Base-by-base conservation (phyloP, 2,797 vertebrate genomes). In the Coilia nasus region DNA sequence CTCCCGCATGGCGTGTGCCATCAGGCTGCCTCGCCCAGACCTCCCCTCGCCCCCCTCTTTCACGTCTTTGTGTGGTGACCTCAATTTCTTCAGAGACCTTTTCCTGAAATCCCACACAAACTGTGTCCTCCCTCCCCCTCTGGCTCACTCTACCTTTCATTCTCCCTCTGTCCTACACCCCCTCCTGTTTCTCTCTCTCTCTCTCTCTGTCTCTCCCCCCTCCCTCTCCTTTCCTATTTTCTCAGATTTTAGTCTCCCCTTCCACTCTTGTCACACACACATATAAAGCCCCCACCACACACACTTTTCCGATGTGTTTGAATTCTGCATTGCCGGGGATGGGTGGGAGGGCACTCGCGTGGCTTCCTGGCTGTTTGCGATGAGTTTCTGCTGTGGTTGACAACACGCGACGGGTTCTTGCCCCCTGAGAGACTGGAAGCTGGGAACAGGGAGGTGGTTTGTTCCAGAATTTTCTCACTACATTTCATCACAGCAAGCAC, bases 381-480 rank as follows among this genome's bases (percentile, higher is more conserved):
- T 98, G 97, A 96, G 97, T 97, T 97, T 97, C 96, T 97, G 97
- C 98, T 98, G 98, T 95, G 98, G 98, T 99, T 99, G 98, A 99
- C 97, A 96, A 98, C 97, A 97, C 97, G 96, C 97, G 97, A 96
- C 97, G 97, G 95, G 98, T 97, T 96, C 93, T 96, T 95, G 97
- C 97, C 97, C 97, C 94, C 95, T 97, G 97, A 95, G 96, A 96
- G 93, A 95, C 85, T 15, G 84, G 17, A 57, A 60, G 87, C 82
- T 87, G 87, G 89, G 87, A 88, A 87, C 25, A 41, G 4, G 31
- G 19, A 19, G 35, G 85, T 82, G 83, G 3, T 21, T 89, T 54
- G 1, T 41, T 78, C 67, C 19, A 84, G 71, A 78, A 41, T 84
- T 21, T 71, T 80, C 83, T 57, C 67, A 80, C 71, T 0, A 35